Conservation (phyloP, 2,113 vertebrate genomes). For the Tinamus guttatus region DNA sequence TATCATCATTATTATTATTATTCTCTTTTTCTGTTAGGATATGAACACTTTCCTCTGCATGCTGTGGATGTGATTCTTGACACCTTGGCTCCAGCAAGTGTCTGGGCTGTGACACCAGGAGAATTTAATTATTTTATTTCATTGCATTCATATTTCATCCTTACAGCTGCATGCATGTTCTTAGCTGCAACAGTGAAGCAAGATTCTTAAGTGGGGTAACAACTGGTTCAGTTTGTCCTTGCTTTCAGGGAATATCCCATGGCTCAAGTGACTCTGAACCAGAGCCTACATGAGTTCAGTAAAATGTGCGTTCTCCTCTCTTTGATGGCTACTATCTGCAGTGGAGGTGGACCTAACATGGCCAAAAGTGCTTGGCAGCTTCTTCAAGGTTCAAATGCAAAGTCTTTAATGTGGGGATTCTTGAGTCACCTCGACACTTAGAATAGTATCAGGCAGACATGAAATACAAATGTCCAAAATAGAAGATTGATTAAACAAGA, state of each 20-base stretch:
- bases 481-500: not conserved
- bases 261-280: not conserved
- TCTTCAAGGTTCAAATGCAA: not conserved
- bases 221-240: not conserved
- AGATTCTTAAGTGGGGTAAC: fast-evolving
- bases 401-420: not conserved
- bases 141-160: not conserved
- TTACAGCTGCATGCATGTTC: not conserved
- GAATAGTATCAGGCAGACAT: not conserved
- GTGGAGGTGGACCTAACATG: not conserved
- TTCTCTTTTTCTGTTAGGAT: too few species aligned
- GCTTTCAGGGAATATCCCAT: not conserved
- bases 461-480: not conserved
- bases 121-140: not conserved
- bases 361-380: not conserved
- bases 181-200: not conserved
- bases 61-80: not conserved
- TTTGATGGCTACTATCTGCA: not conserved
- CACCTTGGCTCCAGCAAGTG: fast-evolving
- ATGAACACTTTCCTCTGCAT: not conserved
- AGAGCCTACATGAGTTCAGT: not conserved
- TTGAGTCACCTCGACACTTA: not conserved
- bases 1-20: too few species aligned
- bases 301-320: not conserved
- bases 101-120: not conserved